These are phyloP conservation scores for Archips xylosteana DNA, from an alignment of 2,888 invertebrate species.

Conservation along the genomic window DNA sequence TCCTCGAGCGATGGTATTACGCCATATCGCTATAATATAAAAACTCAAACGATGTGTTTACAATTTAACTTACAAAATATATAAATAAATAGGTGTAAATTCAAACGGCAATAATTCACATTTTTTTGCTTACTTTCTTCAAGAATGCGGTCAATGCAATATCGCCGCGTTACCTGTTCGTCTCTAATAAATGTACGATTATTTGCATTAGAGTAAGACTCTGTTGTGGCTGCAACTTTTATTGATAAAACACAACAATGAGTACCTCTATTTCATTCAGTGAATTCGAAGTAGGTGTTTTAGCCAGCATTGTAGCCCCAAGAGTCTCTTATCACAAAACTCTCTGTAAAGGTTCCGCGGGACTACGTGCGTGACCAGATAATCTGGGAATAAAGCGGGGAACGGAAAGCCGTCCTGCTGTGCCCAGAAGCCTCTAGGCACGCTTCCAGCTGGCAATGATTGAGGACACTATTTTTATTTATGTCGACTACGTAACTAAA, in stretches of 20 bases:
- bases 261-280: background rate
- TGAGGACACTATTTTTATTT: conserved; percentile 34
- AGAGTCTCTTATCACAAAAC: conserved; percentile 20
- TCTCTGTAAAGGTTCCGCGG: conserved; percentile 21
- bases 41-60: conserved; percentile 7
- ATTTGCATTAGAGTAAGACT: too few relatives aligned
- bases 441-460: conserved; percentile 39
- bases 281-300: background rate
- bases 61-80: background rate
- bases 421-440: conserved; percentile 33
- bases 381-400: conserved; percentile 33
- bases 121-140: too few relatives aligned
- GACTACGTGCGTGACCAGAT: conserved; percentile 33
- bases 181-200: too few relatives aligned
- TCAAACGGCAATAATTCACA: background rate
- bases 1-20: conserved; percentile 47
- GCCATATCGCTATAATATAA: conserved; percentile 9
- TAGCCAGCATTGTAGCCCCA: background rate
- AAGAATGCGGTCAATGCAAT: too few relatives aligned
- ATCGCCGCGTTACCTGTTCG: too few relatives aligned
- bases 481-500: conserved; percentile 26
- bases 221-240: background rate
- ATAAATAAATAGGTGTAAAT: background rate
- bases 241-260: too few relatives aligned
- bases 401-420: conserved; percentile 28